Evolutionary conservation across 2,888 invertebrate species (phyloP), one percentile per base, ranked within the genome.

Genomic region (Boloria selene): DNA sequence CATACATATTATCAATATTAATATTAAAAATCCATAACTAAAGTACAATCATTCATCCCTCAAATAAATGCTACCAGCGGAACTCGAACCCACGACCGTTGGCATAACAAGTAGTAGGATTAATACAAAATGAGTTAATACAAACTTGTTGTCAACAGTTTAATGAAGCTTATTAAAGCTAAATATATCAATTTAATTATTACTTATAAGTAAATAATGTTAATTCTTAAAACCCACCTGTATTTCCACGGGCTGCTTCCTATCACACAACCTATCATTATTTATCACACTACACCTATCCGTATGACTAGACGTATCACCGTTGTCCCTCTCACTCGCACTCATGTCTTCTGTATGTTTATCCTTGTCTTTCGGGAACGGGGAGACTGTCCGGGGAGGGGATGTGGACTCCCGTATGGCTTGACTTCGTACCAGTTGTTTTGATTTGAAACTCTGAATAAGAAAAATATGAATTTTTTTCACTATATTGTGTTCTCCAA

Each of bases 361-460:
- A 54, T 61, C 68, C n/a, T 55, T 68, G 58, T 68, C 61, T 31
- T 55, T 69, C 38, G 68, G 50, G 63, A 65, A 71, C 22, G 94
- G 94, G 47, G 94, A 93, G 22, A 88, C 84, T 56, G 93, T 90
- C 70, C 94, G 93, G 44, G 94, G 94, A 13, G 94, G 94, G 31
- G 94, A 94, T 58, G 96, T 94, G 71, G 97, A 95, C 85, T 98
- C 98, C 80, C 97, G 94, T 93, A 98, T 96, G 71, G 98, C 98
- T 92, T 97, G 96, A 80, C 97, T 97, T 78, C 98, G 94, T 67
- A 97, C 96, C 76, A 98, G 93, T 82, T 96, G 94, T 90, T 97
- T 97, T 71, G 96, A 93, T 93, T 97, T 97, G 85, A 95, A 94
- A 70, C 90, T 90, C 90, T 91, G 87, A 0, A 74, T 73, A 22